phyloP scores from a whole-genome alignment of 2,113 vertebrate species.

The Tamias sibiricus region DNA sequence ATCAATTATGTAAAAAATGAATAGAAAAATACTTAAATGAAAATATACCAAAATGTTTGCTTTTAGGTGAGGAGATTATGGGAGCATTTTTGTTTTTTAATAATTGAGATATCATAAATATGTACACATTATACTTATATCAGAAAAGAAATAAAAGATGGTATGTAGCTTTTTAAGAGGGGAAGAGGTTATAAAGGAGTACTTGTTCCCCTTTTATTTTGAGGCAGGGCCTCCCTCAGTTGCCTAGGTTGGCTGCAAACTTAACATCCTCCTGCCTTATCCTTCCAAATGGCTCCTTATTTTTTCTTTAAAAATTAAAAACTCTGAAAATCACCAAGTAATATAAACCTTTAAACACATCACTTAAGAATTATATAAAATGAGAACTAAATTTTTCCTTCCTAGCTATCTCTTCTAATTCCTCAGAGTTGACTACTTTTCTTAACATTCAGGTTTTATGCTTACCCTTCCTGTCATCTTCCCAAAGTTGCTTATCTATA shows the following conservation, averaged over 20 bases:
- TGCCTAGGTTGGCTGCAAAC: too few species aligned
- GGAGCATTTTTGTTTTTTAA: background rate
- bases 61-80: background rate
- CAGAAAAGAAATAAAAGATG: background rate
- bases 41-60: background rate
- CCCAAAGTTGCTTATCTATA: background rate
- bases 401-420: background rate
- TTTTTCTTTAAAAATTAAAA: background rate
- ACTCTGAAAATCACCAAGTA: background rate
- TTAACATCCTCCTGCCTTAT: too few species aligned
- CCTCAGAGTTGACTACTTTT: too few species aligned
- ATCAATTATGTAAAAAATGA: background rate
- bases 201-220: background rate
- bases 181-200: background rate
- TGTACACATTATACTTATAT: background rate
- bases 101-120: background rate
- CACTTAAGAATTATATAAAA: background rate
- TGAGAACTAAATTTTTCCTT: background rate
- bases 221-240: too few species aligned
- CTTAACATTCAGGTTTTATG: background rate
- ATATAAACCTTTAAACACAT: background rate
- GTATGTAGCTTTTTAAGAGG: background rate
- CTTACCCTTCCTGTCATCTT: background rate
- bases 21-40: background rate
- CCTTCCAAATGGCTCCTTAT: background rate